Percentiles rank a stretch among this genome's conserved stretches.
These are phyloP conservation scores for Paralichthys olivaceus DNA, from an alignment of 2,113 vertebrate genomes.

Conservation along the genomic window DNA sequence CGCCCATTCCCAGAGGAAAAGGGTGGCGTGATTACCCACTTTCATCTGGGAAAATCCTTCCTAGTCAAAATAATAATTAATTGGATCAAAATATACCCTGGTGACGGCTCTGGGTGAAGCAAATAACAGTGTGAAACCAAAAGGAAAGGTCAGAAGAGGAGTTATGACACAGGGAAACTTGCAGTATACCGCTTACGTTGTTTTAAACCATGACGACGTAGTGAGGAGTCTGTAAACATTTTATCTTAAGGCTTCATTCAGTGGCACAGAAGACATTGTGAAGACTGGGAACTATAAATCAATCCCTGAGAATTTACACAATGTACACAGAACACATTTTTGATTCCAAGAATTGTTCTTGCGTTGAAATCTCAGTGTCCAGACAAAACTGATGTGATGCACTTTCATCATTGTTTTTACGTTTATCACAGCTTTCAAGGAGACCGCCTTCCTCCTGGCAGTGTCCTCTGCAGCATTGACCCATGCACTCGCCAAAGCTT, in stretches of 20 bases:
- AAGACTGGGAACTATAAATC: not conserved
- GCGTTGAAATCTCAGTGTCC: not conserved
- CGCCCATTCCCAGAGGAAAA: constrained; percentile 87
- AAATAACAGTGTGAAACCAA: constrained; percentile 73
- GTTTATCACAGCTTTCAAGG: constrained; percentile 90
- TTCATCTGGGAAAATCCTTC: constrained; percentile 85
- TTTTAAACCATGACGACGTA: constrained; percentile 55
- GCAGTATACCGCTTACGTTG: constrained; percentile 48
- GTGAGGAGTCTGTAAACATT: constrained; percentile 48
- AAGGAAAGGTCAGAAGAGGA: constrained; percentile 54
- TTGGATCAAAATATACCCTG: constrained; percentile 83
- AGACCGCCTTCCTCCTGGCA: constrained; percentile 94
- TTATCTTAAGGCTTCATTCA: constrained; percentile 9
- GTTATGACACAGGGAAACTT: constrained; percentile 51
- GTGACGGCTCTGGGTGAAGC: constrained; percentile 64
- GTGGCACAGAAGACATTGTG: not conserved
- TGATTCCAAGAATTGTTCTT: not conserved
- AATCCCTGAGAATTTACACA: not conserved
- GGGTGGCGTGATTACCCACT: constrained; percentile 83
- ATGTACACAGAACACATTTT: not conserved
- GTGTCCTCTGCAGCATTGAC: constrained; percentile 93
- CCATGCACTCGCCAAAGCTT: constrained; percentile 93
- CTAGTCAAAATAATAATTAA: constrained; percentile 89
- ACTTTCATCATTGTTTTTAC: not conserved
- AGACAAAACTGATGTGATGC: not conserved